Evolutionary conservation across 2,113 vertebrate species (phyloP).

Genomic region (Rhinolophus sinicus): DNA sequence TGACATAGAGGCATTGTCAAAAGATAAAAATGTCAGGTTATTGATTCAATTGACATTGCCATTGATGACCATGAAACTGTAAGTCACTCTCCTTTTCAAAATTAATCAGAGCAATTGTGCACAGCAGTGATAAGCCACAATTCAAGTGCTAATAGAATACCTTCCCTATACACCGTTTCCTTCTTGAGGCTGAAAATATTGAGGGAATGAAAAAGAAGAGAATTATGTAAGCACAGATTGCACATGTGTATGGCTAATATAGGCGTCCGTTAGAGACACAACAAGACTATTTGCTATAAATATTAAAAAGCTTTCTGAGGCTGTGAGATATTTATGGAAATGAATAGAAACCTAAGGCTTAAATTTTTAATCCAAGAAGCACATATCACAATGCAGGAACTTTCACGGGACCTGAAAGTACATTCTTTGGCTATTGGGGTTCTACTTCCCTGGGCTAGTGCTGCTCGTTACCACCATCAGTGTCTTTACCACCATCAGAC

Average conservation of each 20-base stretch:
- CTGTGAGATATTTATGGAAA: not conserved
- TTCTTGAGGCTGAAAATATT: not conserved
- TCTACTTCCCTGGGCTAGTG: not conserved
- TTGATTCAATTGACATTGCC: not conserved
- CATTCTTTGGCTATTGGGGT: not conserved
- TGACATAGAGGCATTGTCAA: not conserved
- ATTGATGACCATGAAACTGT: not conserved
- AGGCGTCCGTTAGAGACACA: not conserved
- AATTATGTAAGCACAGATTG: not conserved
- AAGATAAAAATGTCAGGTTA: not conserved
- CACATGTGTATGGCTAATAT: not conserved
- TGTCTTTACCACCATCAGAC: no score
- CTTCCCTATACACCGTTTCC: not conserved
- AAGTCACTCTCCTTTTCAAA: not conserved
- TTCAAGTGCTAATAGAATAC: not conserved
- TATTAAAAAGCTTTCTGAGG: not conserved
- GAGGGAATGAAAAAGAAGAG: not conserved
- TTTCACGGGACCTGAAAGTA: not conserved
- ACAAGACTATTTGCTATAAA: not conserved
- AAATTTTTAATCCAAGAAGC: not conserved
- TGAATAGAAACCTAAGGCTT: not conserved
- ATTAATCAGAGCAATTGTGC: not conserved
- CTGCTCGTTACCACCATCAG: rapidly evolving
- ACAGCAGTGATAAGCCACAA: not conserved
- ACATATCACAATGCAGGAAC: not conserved